Evolutionary conservation across 2,888 invertebrate species (phyloP).

Genomic region (Megaustenia siamemsis): DNA sequence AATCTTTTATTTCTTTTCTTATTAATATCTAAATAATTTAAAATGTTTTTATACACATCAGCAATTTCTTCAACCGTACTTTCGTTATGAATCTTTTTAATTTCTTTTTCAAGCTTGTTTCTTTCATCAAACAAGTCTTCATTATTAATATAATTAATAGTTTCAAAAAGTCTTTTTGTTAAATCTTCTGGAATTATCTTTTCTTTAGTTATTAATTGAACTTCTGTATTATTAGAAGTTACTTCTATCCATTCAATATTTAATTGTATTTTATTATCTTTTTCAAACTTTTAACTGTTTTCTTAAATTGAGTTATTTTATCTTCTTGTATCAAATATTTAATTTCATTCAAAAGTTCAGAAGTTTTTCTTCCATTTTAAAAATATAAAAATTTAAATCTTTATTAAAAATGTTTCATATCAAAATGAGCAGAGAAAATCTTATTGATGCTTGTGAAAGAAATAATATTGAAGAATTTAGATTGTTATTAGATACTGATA

Average conservation of each 20-base stretch:
- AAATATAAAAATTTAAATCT: too few relatives aligned
- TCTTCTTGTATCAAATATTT: not conserved
- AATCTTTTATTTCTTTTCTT: not conserved
- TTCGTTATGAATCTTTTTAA: not conserved
- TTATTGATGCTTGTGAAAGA: too few relatives aligned
- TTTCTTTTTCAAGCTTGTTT: not conserved
- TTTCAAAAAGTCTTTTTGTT: too few relatives aligned
- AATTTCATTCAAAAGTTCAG: not conserved
- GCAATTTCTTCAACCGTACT: not conserved
- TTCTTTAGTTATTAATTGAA: not conserved
- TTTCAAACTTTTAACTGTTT: too few relatives aligned
- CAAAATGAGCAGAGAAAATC: too few relatives aligned
- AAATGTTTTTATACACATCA: not conserved
- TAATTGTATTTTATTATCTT: not conserved
- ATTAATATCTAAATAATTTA: too few relatives aligned
- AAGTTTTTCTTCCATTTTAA: too few relatives aligned
- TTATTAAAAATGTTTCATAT: too few relatives aligned
- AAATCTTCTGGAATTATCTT: not conserved
- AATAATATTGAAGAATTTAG: too few relatives aligned
- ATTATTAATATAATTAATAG: too few relatives aligned
- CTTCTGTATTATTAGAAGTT: not conserved
- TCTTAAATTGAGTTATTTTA: not conserved
- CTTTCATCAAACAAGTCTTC: not conserved
- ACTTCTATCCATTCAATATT: not conserved
- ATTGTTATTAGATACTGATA: too few relatives aligned